These are phyloP conservation scores for Cotesia chilonis DNA, from an alignment of 1,140 invertebrate species.

Conservation along the genomic window DNA sequence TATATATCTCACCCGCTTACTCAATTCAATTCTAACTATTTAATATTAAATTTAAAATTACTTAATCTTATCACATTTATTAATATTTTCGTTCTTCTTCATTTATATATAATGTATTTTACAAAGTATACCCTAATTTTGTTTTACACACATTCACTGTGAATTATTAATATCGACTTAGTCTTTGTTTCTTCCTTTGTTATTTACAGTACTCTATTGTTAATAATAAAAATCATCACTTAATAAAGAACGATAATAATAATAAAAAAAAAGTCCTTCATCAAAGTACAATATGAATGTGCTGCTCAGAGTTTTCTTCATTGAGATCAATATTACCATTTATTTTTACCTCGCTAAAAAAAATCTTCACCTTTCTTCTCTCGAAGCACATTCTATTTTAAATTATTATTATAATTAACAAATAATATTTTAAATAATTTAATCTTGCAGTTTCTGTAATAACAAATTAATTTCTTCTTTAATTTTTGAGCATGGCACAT, in stretches of 20 bases:
- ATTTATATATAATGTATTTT: conserved; percentile 37
- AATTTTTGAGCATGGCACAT: conserved; percentile 37
- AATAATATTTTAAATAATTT: too few species aligned
- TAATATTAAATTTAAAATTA: too few species aligned
- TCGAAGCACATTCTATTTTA: not conserved
- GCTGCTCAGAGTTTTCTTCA: not conserved
- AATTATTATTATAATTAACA: conserved; percentile 8
- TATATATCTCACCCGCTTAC: conserved; percentile 3
- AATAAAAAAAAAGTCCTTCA: conserved; percentile 11
- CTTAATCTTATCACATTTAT: too few species aligned
- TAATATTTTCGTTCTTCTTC: conserved; percentile 4
- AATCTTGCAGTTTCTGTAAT: too few species aligned
- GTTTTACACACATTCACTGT: conserved; percentile 20
- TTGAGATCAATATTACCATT: conserved; percentile 20
- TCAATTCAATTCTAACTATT: too few species aligned
- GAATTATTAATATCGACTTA: conserved; percentile 21
- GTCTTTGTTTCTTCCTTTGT: conserved; percentile 13
- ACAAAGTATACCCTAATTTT: conserved; percentile 28
- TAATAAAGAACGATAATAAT: not conserved
- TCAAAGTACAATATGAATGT: conserved; percentile 2
- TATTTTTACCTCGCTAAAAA: conserved; percentile 9
- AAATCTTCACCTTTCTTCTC: conserved; percentile 10
- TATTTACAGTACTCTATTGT: conserved; percentile 36
- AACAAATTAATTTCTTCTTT: not conserved
- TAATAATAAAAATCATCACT: conserved; percentile 34